Conservation (phyloP, 35 echinoderm and acorn worm species). For the Apostichopus californicus region DNA sequence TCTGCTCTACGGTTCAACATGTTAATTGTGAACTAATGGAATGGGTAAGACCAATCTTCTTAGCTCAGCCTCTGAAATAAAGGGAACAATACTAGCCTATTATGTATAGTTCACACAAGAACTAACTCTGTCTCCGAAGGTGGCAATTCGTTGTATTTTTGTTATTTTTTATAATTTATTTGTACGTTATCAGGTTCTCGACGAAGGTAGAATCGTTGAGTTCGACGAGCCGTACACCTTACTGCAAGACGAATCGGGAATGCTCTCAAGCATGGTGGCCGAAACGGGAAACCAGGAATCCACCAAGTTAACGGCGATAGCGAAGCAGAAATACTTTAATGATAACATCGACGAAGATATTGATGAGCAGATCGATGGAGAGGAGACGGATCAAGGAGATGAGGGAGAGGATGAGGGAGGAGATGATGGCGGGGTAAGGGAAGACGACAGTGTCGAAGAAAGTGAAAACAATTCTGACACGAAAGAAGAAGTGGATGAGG, state of each 20-base stretch:
- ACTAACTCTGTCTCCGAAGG: too few relatives aligned
- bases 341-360: background rate
- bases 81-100: too few relatives aligned
- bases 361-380: background rate
- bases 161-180: background rate
- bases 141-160: too few relatives aligned
- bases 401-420: background rate
- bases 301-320: constrained; percentile 32
- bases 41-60: too few relatives aligned
- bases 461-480: too few relatives aligned
- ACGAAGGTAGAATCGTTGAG: constrained; percentile 75
- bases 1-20: too few relatives aligned
- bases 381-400: background rate
- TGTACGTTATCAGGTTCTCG: constrained; percentile 69
- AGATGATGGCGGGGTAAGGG: too few relatives aligned
- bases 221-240: constrained; percentile 92
- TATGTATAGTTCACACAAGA: too few relatives aligned
- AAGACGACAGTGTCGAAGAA: too few relatives aligned
- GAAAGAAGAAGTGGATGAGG: too few relatives aligned
- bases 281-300: constrained; percentile 79
- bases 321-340: constrained; percentile 16
- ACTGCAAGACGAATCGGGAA: constrained; percentile 73
- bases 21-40: too few relatives aligned
- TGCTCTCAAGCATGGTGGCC: constrained; percentile 70
- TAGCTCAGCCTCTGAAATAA: too few relatives aligned